Evolutionary conservation across 2,113 vertebrate genomes (phyloP), one percentile per base, ranked within the genome.

Genomic region (Toxotes chatareus): DNA sequence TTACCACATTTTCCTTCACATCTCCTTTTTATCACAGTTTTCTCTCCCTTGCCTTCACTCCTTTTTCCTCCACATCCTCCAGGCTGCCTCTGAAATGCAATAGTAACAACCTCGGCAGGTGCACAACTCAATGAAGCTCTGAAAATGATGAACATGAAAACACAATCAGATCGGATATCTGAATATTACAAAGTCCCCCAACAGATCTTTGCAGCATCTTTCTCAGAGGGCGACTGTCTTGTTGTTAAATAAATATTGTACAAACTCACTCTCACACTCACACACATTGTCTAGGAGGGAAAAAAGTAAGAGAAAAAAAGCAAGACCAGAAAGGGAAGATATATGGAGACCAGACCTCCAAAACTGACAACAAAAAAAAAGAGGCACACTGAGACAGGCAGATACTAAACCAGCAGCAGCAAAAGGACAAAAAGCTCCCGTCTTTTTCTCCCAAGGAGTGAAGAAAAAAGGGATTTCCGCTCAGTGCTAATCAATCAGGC

Each of bases 401-500:
- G 77, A 86, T 77, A 79, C 59, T 53, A 85, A 86, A 92, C 70
- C 79, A 76, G 81, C 60, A 81, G 78, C 83, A 85, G 89, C 83
- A 88, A 90, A 89, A 88, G 72, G 76, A 92, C 87, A 91, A 92
- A 94, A 93, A 89, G 84, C 80, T 84, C 82, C 57, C 42, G 73
- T 91, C 76, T 89, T 74, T 88, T 86, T 80, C 84, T 84, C 71
- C 83, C 60, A 44, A 86, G 66, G 81, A 91, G 83, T 64, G 82
- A 88, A 90, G 88, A 91, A 88, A 93, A 92, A 93, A 92, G 93
- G 91, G 94, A 95, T 95, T 95, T 95, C 95, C 95, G 93, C 93
- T 95, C 85, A 90, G 69, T 92, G 93, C 94, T 95, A 96, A 96
- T 96, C 95, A 95, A 96, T 96, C 95, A 96, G 94, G 80, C 90